These are phyloP conservation scores for Trachelus stipa DNA, from an alignment of 2,888 invertebrate species.

Conservation along the genomic window DNA sequence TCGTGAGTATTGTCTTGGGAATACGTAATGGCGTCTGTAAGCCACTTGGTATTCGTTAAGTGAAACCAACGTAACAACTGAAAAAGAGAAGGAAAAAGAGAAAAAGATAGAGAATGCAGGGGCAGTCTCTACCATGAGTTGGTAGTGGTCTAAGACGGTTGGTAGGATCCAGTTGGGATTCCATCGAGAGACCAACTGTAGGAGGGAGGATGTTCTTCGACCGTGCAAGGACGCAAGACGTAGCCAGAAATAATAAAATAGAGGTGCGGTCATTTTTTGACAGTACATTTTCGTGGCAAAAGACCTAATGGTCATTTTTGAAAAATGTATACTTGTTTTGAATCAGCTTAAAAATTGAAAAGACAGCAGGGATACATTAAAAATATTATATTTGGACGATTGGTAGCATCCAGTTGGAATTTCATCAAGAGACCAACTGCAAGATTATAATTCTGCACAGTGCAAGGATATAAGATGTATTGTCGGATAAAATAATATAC, in stretches of 20 bases:
- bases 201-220: neutral
- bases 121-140: neutral
- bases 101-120: neutral
- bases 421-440: neutral
- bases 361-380: too few species aligned
- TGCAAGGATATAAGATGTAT: too few species aligned
- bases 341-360: too few species aligned
- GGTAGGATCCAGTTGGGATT: neutral
- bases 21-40: neutral
- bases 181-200: neutral
- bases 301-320: too few species aligned
- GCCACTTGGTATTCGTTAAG: neutral
- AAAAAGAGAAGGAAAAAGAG: neutral
- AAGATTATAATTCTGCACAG: too few species aligned
- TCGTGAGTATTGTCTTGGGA: neutral
- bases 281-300: neutral
- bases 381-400: too few species aligned
- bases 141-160: neutral
- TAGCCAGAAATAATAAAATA: neutral
- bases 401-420: neutral
- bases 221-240: neutral
- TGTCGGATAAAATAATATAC: too few species aligned
- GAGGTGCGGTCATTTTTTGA: neutral
- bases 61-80: neutral
- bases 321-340: too few species aligned